Evolutionary conservation across 2,888 invertebrate species (phyloP).

Genomic region (Schizaphis graminum): DNA sequence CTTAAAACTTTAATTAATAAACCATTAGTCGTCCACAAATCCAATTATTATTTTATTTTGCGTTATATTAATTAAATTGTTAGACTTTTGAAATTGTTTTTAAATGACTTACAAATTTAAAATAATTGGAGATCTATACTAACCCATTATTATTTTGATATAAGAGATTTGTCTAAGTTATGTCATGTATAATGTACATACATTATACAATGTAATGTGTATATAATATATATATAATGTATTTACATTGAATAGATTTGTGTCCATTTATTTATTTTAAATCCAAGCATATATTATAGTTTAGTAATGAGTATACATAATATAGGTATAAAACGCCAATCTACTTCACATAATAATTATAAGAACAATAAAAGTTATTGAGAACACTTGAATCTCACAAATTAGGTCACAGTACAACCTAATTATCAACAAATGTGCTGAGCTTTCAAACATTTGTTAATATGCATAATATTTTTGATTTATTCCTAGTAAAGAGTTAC

Average conservation of each 20-base stretch:
- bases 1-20: not conserved
- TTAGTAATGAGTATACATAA: constrained; percentile 5
- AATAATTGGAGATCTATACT: not conserved
- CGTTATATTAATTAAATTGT: not conserved
- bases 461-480: not conserved
- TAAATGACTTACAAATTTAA: not conserved
- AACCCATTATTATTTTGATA: not conserved
- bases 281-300: not conserved
- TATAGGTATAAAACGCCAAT: not conserved
- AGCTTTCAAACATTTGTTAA: not conserved
- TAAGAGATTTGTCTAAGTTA: not conserved
- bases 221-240: no score
- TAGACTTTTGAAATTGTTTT: not conserved
- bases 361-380: not conserved
- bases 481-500: not conserved
- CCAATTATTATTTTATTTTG: not conserved
- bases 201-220: no score
- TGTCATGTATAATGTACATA: not conserved
- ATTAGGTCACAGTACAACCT: constrained; percentile 43
- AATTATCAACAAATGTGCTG: constrained; percentile 34
- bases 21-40: not conserved
- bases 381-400: constrained; percentile 27
- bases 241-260: not conserved
- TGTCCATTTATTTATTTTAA: not conserved
- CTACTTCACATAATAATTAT: constrained; percentile 14